These are phyloP conservation scores for Argopecten irradians DNA, from an alignment of 1,140 invertebrate species.

Conservation along the genomic window DNA sequence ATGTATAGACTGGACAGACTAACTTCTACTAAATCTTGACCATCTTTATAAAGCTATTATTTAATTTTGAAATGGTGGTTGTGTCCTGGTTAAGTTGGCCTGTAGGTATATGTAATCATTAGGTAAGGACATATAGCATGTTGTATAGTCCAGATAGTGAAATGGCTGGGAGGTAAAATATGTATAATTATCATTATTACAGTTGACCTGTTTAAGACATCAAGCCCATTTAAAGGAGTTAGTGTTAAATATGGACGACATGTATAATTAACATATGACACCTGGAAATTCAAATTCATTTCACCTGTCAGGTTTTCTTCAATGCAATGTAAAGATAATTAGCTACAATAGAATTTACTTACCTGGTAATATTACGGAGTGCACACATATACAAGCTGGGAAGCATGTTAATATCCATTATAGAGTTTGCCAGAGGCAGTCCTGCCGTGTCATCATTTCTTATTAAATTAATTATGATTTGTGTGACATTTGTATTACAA, in stretches of 20 bases:
- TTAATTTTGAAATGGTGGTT: not conserved
- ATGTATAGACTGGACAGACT: not conserved
- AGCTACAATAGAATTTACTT: not conserved
- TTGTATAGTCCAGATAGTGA: not conserved
- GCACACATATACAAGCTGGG: not conserved
- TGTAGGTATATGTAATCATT: not conserved
- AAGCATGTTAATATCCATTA: not conserved
- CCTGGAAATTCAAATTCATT: not conserved
- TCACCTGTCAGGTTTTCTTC: not conserved
- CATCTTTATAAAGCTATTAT: not conserved
- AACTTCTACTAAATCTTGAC: not conserved
- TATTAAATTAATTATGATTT: slow-evolving; percentile 20
- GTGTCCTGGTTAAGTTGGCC: not conserved
- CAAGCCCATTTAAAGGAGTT: not conserved
- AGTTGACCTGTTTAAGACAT: not conserved
- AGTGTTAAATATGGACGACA: not conserved
- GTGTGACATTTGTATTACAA: slow-evolving; percentile 4
- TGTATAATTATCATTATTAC: not conserved
- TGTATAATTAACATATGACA: not conserved
- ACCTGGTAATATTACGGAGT: not conserved
- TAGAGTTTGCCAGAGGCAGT: not conserved
- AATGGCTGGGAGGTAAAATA: not conserved
- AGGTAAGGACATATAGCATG: not conserved
- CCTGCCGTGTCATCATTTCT: slow-evolving; percentile 7
- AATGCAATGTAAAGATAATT: not conserved